Evolutionary conservation across 2,888 invertebrate species (phyloP).

Genomic region (Himalopsyche anomala): DNA sequence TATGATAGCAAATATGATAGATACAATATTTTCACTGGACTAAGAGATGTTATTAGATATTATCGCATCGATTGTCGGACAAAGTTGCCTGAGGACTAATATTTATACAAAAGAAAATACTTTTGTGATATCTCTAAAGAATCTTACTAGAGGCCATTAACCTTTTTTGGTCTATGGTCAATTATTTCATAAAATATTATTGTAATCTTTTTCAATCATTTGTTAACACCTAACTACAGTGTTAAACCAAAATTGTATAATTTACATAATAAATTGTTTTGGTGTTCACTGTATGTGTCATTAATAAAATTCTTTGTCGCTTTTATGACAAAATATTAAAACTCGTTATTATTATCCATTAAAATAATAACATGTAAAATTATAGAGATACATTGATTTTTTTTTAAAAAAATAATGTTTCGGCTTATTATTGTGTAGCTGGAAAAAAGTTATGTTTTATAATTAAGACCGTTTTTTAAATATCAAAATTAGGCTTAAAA

Average conservation of each 20-base stretch:
- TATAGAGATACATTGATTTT: too few relatives aligned
- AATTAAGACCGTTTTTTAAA: too few relatives aligned
- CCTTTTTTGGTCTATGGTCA: conserved; percentile 14
- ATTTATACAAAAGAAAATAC: conserved; percentile 30
- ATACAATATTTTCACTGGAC: not conserved
- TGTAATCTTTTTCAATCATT: conserved; percentile 38
- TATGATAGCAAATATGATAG: not conserved
- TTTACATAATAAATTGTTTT: not conserved
- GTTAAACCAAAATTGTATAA: not conserved
- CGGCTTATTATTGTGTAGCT: too few relatives aligned
- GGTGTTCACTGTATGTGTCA: too few relatives aligned
- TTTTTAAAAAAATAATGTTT: too few relatives aligned
- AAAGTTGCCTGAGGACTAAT: conserved; percentile 1
- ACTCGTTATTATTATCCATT: too few relatives aligned
- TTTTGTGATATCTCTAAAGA: not conserved
- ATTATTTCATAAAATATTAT: conserved; percentile 35
- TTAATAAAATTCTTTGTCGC: too few relatives aligned
- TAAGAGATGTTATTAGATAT: not conserved
- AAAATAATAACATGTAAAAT: too few relatives aligned
- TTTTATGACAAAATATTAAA: too few relatives aligned
- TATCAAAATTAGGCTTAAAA: too few relatives aligned
- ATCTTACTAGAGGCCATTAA: conserved; percentile 24
- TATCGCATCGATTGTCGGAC: conserved; percentile 35
- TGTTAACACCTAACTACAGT: conserved; percentile 28
- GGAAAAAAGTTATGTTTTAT: too few relatives aligned